A percentile compares a stretch with the other conserved stretches of the same genome.
Evolutionary conservation across 2,888 invertebrate species (phyloP).

Genomic region (Melikaiella ostensackeni): DNA sequence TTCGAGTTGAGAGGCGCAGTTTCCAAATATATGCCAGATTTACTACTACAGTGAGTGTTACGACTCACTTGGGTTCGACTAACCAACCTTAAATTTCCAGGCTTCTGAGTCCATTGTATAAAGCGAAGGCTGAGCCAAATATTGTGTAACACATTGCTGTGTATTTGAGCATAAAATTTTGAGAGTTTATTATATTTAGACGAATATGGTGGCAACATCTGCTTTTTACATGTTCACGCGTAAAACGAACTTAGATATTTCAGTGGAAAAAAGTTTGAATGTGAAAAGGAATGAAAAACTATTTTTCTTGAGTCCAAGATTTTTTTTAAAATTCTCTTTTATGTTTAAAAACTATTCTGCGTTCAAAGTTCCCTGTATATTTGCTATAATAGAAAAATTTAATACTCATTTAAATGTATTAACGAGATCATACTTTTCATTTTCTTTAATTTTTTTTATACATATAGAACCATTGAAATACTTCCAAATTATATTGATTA

Average conservation of each 20-base stretch:
- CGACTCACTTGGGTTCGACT: slow-evolving; percentile 29
- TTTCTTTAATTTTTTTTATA: no score
- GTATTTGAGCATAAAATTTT: slow-evolving; percentile 69
- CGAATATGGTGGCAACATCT: slow-evolving; percentile 46
- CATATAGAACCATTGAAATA: no score
- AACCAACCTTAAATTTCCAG: slow-evolving; percentile 62
- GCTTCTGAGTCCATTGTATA: slow-evolving; percentile 68
- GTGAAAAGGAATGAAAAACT: background rate
- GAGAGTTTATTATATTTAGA: slow-evolving; percentile 66
- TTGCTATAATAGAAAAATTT: no score
- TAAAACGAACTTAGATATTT: background rate
- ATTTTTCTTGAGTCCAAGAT: background rate
- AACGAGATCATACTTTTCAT: no score
- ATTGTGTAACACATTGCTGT: slow-evolving; percentile 70
- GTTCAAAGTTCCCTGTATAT: no score
- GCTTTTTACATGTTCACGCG: slow-evolving; percentile 21
- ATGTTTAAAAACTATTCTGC: background rate
- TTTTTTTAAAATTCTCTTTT: background rate
- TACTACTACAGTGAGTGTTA: background rate
- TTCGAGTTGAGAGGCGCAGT: slow-evolving; percentile 18
- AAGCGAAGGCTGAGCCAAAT: slow-evolving; percentile 56
- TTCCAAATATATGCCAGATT: slow-evolving; percentile 15
- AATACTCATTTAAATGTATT: no score
- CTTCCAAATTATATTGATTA: no score
- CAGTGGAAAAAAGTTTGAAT: background rate